Evolutionary conservation across 2,797 vertebrate genomes (phyloP), one percentile per base, ranked within the genome.

Genomic region (Masticophis lateralis): DNA sequence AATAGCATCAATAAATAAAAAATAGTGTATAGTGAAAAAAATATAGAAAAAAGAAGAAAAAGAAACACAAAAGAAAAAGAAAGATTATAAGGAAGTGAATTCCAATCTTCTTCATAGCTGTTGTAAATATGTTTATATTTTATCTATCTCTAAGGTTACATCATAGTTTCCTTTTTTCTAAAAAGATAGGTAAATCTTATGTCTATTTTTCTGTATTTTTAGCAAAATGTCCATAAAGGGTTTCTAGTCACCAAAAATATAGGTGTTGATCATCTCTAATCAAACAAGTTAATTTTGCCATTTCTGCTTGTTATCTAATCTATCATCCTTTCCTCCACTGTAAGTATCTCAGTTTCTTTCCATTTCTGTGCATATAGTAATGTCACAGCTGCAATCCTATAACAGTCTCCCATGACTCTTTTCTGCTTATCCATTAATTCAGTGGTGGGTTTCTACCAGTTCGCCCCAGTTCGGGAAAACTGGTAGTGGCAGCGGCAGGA

Each of bases 401-500:
- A 74, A 18, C 2, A 37, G 16, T 37, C 32, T 20, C 37, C 7
- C 69, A 20, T 74, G 6, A 74, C 14, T 37, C n/a, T 37, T 37
- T 18, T 74, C 2, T 37, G 7, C 20, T 16, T 74, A 37, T 74
- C 16, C 7, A 74, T 56, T 53, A 74, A 37, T 37, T 7, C 32
- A 51, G 47, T 51, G 47, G 47, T 51, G 47, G 7, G 6, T 51
- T 51, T 51, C 7, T 51, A 51, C 47, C 6, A 6, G 47, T 51
- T 51, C 7, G 1, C 1, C 47, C 47, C 1, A 0, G 47, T 51
- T 51, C 7, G 6, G 6, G 47, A 1, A 7, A 51, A 51, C 47
- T 51, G 47, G 47, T 51, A 51, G 47, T 51, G 47, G 47, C 6
- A 6, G 47, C 47, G 7, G 47, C 47, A 7, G 47, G 47, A 51